Conservation (phyloP, 2,888 invertebrate genomes). For the Lypha dubia region DNA sequence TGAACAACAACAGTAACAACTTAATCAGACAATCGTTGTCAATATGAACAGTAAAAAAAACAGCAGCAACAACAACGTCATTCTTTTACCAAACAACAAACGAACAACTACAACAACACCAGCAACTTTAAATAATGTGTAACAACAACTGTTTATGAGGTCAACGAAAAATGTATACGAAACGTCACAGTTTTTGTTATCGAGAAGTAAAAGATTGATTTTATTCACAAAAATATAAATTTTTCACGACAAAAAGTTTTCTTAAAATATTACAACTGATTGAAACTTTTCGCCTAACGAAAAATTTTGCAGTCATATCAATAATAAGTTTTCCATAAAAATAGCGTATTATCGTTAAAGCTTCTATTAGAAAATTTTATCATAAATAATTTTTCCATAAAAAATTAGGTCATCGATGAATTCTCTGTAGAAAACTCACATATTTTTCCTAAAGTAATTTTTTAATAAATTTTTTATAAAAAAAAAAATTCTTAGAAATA, state of each 20-base stretch:
- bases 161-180: constrained; percentile 50
- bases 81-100: not conserved
- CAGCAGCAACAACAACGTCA: constrained; percentile 31
- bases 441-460: too few relatives aligned
- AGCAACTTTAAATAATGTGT: constrained; percentile 52
- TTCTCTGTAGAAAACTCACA: too few relatives aligned
- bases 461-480: too few relatives aligned
- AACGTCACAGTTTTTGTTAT: constrained; percentile 12
- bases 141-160: constrained; percentile 69
- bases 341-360: not conserved
- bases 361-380: too few relatives aligned
- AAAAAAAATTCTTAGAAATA: too few relatives aligned
- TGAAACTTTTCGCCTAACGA: too few relatives aligned
- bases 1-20: constrained; percentile 24
- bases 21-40: constrained; percentile 34
- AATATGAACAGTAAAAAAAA: constrained; percentile 7
- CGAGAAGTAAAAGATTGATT: constrained; percentile 40
- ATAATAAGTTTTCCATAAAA: not conserved
- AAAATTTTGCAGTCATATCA: too few relatives aligned
- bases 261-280: too few relatives aligned
- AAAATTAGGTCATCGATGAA: too few relatives aligned
- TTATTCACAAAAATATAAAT: not conserved
- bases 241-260: too few relatives aligned
- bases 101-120: constrained; percentile 6
- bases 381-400: too few relatives aligned